Evolutionary conservation across 2,888 invertebrate genomes (phyloP).

Genomic region (Rhodophaea formosa): DNA sequence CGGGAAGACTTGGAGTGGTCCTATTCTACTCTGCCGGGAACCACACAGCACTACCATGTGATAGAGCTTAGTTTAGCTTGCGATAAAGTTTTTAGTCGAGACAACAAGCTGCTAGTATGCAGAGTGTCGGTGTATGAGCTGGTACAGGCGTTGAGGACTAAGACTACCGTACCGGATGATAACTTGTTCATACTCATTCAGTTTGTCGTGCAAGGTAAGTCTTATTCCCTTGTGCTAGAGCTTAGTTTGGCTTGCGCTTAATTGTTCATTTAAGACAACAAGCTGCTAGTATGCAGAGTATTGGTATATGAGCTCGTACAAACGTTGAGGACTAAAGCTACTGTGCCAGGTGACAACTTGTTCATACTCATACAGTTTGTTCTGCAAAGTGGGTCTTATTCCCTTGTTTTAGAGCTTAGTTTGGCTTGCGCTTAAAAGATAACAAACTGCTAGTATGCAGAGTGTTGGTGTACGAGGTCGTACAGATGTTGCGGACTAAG

Average conservation of each 20-base stretch:
- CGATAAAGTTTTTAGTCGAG: slow-evolving; percentile 93
- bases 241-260: slow-evolving; percentile 94
- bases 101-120: slow-evolving; percentile 96
- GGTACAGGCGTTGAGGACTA: slow-evolving; percentile 97
- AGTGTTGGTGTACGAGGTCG: slow-evolving; percentile 95
- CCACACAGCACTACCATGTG: too few relatives aligned
- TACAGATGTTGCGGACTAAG: slow-evolving; percentile 97
- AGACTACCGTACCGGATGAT: slow-evolving; percentile 95
- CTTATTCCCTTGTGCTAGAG: too few relatives aligned
- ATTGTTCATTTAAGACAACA: slow-evolving; percentile 96
- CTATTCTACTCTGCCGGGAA: too few relatives aligned
- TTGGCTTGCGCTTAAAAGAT: slow-evolving; percentile 94
- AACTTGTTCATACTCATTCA: slow-evolving; percentile 96
- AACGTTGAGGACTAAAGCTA: slow-evolving; percentile 96
- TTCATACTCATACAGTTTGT: slow-evolving; percentile 93
- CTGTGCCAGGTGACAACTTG: slow-evolving; percentile 96
- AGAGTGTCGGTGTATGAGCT: slow-evolving; percentile 96
- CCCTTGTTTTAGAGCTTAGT: too few relatives aligned
- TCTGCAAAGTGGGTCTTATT: slow-evolving; percentile 82
- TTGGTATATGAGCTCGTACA: slow-evolving; percentile 97
- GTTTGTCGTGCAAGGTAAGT: slow-evolving; percentile 87
- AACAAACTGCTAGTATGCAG: slow-evolving; percentile 96
- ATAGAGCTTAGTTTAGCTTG: slow-evolving; percentile 96
- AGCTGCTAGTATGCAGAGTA: slow-evolving; percentile 93
- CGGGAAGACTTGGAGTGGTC: too few relatives aligned